These are phyloP conservation scores for Aviceda subcristata DNA, from an alignment of 2,113 vertebrate species.

Conservation along the genomic window DNA sequence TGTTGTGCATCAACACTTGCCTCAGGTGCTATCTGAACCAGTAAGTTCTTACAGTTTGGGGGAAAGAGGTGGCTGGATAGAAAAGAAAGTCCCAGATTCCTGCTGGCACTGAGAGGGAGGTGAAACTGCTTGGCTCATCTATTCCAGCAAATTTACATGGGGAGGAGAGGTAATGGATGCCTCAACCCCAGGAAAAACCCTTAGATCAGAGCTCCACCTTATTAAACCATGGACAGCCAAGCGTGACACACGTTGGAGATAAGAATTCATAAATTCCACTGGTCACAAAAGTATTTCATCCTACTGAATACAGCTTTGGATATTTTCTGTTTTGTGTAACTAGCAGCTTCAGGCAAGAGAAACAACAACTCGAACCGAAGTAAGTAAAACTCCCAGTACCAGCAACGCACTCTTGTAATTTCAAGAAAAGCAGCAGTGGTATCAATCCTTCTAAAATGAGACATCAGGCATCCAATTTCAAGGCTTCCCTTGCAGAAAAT, in stretches of 20 bases:
- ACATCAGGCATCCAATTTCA: slow-evolving; percentile 24
- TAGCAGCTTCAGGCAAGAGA: slow-evolving; percentile 13
- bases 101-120: neutral
- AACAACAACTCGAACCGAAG: neutral
- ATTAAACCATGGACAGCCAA: neutral
- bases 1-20: neutral
- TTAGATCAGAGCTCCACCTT: neutral
- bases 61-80: neutral
- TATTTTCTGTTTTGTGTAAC: neutral
- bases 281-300: neutral
- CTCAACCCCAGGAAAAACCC: neutral
- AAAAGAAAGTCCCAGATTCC: neutral
- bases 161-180: neutral
- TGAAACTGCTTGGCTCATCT: neutral
- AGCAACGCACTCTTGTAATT: neutral
- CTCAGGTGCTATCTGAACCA: neutral
- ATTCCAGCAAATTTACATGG: neutral
- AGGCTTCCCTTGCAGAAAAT: slow-evolving; percentile 9
- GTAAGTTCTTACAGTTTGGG: neutral
- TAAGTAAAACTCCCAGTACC: neutral
- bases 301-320: neutral
- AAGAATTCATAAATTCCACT: neutral
- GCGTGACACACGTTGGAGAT: neutral
- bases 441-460: slow-evolving; percentile 17
- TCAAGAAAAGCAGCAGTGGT: neutral